phyloP scores from a whole-genome alignment of 2,888 invertebrate species.

The Campaea margaritaria region DNA sequence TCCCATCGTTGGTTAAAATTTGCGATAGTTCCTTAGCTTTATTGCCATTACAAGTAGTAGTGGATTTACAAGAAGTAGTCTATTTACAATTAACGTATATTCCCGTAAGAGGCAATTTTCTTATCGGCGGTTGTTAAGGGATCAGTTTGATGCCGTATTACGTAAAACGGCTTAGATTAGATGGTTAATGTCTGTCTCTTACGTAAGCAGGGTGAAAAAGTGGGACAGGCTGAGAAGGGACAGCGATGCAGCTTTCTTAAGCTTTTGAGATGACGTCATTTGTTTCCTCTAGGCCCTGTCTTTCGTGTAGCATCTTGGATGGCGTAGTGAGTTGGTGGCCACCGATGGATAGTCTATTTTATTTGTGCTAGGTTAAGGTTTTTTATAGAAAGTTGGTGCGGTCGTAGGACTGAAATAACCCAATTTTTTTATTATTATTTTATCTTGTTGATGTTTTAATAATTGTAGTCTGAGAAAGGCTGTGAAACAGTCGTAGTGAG shows the following conservation, averaged over 20 bases:
- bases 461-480: no score
- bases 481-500: no score
- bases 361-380: no score
- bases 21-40: not conserved
- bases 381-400: no score
- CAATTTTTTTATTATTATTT: no score
- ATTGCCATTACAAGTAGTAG: not conserved
- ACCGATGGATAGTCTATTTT: no score
- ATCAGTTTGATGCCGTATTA: conserved; percentile 19
- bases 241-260: conserved; percentile 1
- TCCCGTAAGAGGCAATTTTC: conserved; percentile 11
- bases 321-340: not conserved
- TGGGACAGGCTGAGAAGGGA: not conserved
- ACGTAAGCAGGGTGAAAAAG: conserved; percentile 13
- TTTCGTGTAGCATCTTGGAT: not conserved
- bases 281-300: not conserved
- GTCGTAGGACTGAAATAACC: no score
- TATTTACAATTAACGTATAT: conserved; percentile 23
- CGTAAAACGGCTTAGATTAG: conserved; percentile 17
- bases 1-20: no score
- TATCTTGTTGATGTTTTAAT: no score
- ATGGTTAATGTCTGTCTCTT: conserved; percentile 12
- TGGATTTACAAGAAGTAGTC: not conserved
- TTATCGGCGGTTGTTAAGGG: conserved; percentile 21
- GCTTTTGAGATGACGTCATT: conserved; percentile 4